These are phyloP conservation scores for Urosaurus nigricauda DNA, from an alignment of 2,797 vertebrate species.

Conservation along the genomic window DNA sequence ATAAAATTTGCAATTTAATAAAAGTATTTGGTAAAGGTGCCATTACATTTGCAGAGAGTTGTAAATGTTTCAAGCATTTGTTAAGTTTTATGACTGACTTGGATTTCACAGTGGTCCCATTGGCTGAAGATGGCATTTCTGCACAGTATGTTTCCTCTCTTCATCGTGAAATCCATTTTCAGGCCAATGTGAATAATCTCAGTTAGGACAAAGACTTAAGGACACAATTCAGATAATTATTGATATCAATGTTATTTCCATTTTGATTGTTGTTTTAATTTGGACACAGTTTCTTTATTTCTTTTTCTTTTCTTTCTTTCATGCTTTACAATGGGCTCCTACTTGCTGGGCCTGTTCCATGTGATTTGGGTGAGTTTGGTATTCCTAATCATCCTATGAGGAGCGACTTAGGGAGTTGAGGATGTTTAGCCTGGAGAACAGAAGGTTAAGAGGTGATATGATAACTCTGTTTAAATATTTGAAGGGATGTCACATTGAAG, in stretches of 20 bases:
- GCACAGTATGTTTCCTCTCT: slow-evolving; percentile 46
- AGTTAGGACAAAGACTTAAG: not conserved
- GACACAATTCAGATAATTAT: not conserved
- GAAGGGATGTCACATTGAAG: too few species aligned
- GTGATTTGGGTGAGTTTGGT: not conserved
- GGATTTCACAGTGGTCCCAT: slow-evolving; percentile 66
- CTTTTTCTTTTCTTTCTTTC: not conserved
- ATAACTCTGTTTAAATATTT: too few species aligned
- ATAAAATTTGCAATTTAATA: slow-evolving; percentile 78
- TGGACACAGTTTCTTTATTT: not conserved
- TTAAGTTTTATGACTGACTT: slow-evolving; percentile 75
- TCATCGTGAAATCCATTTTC: slow-evolving; percentile 30
- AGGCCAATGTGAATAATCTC: slow-evolving; percentile 43
- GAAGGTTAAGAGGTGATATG: too few species aligned
- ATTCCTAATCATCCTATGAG: too few species aligned
- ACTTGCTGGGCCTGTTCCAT: not conserved
- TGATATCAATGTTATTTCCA: not conserved
- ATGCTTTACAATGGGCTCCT: not conserved
- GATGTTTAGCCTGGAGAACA: too few species aligned
- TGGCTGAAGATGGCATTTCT: slow-evolving; percentile 61
- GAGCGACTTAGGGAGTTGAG: too few species aligned
- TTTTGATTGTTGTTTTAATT: not conserved
- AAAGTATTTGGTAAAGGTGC: slow-evolving; percentile 73
- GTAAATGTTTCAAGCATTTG: slow-evolving; percentile 78
- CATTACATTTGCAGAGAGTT: slow-evolving; percentile 71